Evolutionary conservation across 2,113 vertebrate species (phyloP).

Genomic region (Okapia johnstoni): DNA sequence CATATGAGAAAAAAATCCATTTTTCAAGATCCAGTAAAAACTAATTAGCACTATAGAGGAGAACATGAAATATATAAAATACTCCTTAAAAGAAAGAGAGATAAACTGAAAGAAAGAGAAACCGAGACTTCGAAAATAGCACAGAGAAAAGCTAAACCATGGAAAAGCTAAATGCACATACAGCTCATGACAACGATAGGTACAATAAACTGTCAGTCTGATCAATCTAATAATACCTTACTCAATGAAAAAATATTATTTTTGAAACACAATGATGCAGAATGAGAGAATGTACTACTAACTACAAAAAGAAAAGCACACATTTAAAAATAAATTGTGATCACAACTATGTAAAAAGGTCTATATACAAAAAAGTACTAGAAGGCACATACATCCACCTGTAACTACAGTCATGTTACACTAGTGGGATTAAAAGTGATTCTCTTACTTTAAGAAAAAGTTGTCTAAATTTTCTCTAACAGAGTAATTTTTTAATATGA

Average conservation of each 20-base stretch:
- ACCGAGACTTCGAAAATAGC: background rate
- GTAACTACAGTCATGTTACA: background rate
- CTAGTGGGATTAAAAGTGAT: background rate
- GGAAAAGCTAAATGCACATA: background rate
- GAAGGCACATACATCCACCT: background rate
- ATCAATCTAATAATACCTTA: background rate
- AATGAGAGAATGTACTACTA: background rate
- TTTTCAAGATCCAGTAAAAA: background rate
- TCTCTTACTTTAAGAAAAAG: background rate
- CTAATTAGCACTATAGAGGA: background rate
- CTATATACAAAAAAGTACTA: background rate
- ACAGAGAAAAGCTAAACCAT: background rate
- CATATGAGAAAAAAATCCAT: background rate
- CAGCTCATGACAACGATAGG: background rate
- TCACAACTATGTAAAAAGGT: background rate
- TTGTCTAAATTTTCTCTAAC: background rate
- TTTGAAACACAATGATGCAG: background rate
- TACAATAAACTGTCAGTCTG: background rate
- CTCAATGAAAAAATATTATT: background rate
- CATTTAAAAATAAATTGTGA: background rate
- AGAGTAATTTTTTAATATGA: background rate
- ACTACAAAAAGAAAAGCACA: background rate
- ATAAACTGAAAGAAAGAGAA: background rate
- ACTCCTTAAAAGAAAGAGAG: background rate
- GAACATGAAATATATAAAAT: conserved; percentile 20